phyloP scores from a whole-genome alignment of 1,140 invertebrate genomes.

The Spodoptera litura region DNA sequence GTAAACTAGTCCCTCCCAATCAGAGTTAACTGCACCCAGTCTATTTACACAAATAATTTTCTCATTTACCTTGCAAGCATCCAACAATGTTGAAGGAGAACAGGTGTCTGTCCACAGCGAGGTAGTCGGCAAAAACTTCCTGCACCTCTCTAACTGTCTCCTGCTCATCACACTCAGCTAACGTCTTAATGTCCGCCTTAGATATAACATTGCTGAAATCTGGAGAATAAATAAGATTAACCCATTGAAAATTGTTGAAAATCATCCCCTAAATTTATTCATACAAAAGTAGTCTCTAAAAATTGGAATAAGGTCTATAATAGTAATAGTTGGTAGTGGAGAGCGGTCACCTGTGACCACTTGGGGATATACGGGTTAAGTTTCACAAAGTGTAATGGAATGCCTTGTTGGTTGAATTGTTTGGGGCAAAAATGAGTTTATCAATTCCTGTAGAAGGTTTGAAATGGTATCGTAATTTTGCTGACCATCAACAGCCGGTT shows the following conservation, averaged over 20 bases:
- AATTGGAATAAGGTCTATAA: not conserved
- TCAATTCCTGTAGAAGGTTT: too few species aligned
- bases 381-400: too few species aligned
- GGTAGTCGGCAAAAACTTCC: slow-evolving; percentile 98
- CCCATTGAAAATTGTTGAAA: not conserved
- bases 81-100: slow-evolving; percentile 92
- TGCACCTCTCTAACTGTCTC: slow-evolving; percentile 98
- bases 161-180: slow-evolving; percentile 99
- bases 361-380: too few species aligned
- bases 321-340: too few species aligned
- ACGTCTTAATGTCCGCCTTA: slow-evolving; percentile 97
- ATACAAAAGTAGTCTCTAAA: slow-evolving; percentile 18
- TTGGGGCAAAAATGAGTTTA: too few species aligned
- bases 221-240: slow-evolving; percentile 72
- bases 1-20: too few species aligned
- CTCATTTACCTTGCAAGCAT: slow-evolving; percentile 87
- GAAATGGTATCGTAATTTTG: too few species aligned
- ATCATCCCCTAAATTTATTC: too few species aligned
- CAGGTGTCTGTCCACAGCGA: slow-evolving; percentile 96
- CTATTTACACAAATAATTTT: not conserved
- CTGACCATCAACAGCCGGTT: too few species aligned
- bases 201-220: slow-evolving; percentile 99
- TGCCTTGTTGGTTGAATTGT: too few species aligned
- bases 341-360: too few species aligned
- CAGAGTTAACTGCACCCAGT: not conserved